Percentiles rank a stretch among this genome's conserved stretches.
Evolutionary conservation across 2,888 invertebrate species (phyloP).

Genomic region (Palloptera scutellata): DNA sequence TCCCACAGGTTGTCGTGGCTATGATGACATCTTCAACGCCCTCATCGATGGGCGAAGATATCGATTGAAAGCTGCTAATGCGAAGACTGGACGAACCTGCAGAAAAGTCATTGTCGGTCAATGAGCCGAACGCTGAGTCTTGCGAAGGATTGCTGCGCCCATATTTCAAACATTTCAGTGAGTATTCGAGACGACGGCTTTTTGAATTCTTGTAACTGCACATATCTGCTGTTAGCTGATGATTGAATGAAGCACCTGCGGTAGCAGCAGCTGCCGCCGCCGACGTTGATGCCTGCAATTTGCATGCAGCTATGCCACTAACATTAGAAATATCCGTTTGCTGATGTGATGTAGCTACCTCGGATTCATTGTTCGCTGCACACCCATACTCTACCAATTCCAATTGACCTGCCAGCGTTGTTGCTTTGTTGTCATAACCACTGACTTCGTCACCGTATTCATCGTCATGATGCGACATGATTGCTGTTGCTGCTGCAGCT

Average conservation of each 20-base stretch:
- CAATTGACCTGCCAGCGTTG: conserved; percentile 31
- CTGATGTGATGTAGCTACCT: conserved; percentile 14
- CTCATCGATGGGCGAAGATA: conserved; percentile 64
- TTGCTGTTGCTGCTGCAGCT: conserved; percentile 21
- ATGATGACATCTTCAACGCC: conserved; percentile 64
- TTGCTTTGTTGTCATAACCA: neutral
- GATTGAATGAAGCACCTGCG: conserved; percentile 50
- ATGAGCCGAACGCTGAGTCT: conserved; percentile 64
- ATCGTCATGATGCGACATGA: conserved; percentile 11
- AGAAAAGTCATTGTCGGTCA: conserved; percentile 64
- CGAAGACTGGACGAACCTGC: conserved; percentile 64
- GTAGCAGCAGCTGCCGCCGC: conserved; percentile 33
- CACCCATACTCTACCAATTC: conserved; percentile 23
- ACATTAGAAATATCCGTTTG: neutral
- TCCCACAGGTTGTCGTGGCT: conserved; percentile 59
- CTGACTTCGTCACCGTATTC: conserved; percentile 6
- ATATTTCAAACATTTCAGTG: conserved; percentile 62
- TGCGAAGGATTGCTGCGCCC: conserved; percentile 65
- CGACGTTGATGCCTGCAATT: conserved; percentile 28
- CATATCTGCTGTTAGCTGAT: conserved; percentile 63
- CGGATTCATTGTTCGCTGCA: conserved; percentile 23
- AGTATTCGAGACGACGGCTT: conserved; percentile 64
- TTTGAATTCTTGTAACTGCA: conserved; percentile 64
- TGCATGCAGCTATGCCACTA: conserved; percentile 11
- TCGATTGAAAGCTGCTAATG: conserved; percentile 63